These are phyloP conservation scores for Xiphorhynchus elegans DNA, from an alignment of 2,113 vertebrate species.

Conservation along the genomic window DNA sequence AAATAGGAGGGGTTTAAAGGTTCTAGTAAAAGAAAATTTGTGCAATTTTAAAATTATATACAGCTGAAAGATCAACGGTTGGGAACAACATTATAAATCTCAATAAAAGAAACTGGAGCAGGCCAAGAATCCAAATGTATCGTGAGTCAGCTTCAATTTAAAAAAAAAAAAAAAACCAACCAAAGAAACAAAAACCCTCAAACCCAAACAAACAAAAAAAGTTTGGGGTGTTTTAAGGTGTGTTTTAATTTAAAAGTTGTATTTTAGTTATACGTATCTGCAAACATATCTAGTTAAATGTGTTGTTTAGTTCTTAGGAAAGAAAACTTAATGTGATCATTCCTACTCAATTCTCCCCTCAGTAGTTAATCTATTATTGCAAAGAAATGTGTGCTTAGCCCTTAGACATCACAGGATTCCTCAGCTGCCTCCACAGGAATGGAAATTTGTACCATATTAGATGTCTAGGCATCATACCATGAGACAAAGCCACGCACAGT, in stretches of 20 bases:
- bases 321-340: not conserved
- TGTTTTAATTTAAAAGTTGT: not conserved
- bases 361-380: not conserved
- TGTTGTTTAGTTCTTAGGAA: not conserved
- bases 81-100: not conserved
- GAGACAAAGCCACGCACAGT: accelerated
- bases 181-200: too few relatives aligned
- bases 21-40: not conserved
- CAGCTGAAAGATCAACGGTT: not conserved
- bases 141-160: not conserved
- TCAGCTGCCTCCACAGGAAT: not conserved
- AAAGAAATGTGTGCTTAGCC: not conserved
- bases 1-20: not conserved
- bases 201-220: not conserved
- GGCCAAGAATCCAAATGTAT: not conserved
- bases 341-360: not conserved
- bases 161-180: not conserved
- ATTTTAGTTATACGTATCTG: not conserved
- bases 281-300: not conserved
- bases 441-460: not conserved
- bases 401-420: not conserved
- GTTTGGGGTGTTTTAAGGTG: not conserved
- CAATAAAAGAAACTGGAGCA: not conserved
- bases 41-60: not conserved
- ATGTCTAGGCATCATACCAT: not conserved